Base-by-base conservation (phyloP, 1,140 invertebrate species). In the Trachymyrmex septentrionalis region DNA sequence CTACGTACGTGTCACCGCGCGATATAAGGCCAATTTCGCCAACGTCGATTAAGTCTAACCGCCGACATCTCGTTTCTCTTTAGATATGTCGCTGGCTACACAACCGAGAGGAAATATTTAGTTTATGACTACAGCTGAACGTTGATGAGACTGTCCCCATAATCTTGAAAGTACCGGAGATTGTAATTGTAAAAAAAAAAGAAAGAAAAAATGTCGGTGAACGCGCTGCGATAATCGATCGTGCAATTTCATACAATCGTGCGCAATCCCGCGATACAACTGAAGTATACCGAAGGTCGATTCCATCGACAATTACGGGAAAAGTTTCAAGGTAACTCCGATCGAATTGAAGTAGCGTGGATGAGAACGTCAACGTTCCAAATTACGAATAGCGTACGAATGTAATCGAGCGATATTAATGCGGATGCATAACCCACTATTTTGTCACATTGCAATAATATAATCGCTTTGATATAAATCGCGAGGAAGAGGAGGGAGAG, bases 141-240 rank as follows among this genome's bases (percentile, higher is more conserved):
- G 64, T 53, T 7, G 44, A 63, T n/a, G n/a, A 14, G 64, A 34
- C 21, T 10, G 59, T 61, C 27, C 9, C 64, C 44, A 2, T 53
- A 24, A 85, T 67, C 61, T 64, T 16, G 57, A 50, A 50, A 66
- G 38, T 14, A 34, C 19, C 16, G 53, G 12, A 48, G n/a, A 61
- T 53, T 10, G 4, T 48, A 30, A 4, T 24, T 30, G 44, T 21
- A 10, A 48, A 34, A 75, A 34, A 50, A 34, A 75, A 50, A 50
- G 19, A 38, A 73, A n/a, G n/a, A n/a, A 21, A 19, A 86, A 55
- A 44, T 44, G 38, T 57, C 14, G 24, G 5, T 14, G 38, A 55
- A 38, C 7, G 71, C 30, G 16, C 12, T n/a, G 34, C 53, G 34
- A 69, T 89, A 91, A 91, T 91, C 67, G 90, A 69, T 87, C 55